Conservation (phyloP, 2,797 vertebrate genomes). For the Monodelphis domestica region DNA sequence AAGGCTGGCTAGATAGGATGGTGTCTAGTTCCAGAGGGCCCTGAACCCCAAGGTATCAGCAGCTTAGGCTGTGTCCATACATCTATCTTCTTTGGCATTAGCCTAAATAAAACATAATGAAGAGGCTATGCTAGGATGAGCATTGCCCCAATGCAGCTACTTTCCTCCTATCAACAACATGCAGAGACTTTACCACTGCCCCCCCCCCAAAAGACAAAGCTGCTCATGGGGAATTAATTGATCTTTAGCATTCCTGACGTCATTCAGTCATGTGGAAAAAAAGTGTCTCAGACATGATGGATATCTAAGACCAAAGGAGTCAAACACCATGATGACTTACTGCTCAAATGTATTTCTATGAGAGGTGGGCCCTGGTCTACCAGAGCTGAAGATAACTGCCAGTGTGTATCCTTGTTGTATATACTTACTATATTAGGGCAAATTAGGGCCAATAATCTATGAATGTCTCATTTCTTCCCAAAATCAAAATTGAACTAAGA, state of each 20-base stretch:
- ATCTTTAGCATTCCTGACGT: background rate
- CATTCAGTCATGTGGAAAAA: background rate
- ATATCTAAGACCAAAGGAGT: background rate
- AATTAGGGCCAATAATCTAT: background rate
- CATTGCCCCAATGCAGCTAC: background rate
- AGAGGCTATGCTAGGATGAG: background rate
- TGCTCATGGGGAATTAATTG: background rate
- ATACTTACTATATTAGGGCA: background rate
- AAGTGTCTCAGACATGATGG: background rate
- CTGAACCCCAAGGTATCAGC: background rate
- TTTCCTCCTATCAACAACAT: background rate
- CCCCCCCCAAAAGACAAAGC: background rate
- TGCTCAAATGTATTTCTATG: background rate
- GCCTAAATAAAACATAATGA: background rate
- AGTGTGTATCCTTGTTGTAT: background rate
- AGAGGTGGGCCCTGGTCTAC: background rate
- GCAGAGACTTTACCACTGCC: background rate
- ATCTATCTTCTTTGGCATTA: constrained; percentile 23
- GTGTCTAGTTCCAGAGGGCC: background rate
- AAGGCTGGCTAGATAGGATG: background rate
- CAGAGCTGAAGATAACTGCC: background rate
- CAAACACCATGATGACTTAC: background rate
- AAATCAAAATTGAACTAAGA: background rate
- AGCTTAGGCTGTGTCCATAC: background rate
- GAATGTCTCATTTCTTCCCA: background rate